phyloP scores from a whole-genome alignment of 2,888 invertebrate species.

The Trachelus iudaicus region DNA sequence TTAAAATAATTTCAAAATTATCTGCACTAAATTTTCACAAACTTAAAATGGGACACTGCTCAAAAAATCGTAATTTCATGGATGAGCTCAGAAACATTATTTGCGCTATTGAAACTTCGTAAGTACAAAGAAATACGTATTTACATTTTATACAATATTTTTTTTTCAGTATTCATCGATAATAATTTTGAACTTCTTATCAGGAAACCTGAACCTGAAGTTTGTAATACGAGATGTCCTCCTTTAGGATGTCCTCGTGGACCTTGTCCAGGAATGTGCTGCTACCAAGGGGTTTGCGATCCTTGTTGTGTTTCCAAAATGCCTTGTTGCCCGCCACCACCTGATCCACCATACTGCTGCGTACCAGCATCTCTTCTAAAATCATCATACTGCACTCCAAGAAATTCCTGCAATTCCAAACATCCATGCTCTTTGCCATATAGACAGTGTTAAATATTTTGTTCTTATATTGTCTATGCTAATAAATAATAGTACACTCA shows the following conservation, averaged over 20 bases:
- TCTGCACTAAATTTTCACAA: background rate
- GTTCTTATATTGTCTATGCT: too few relatives aligned
- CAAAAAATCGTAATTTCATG: constrained; percentile 39
- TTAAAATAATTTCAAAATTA: background rate
- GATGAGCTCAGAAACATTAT: constrained; percentile 44
- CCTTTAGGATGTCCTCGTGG: constrained; percentile 47
- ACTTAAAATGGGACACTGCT: constrained; percentile 31
- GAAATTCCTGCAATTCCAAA: too few relatives aligned
- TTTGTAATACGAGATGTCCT: constrained; percentile 48
- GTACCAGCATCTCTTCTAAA: constrained; percentile 27
- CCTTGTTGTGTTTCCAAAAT: constrained; percentile 45
- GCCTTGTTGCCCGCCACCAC: constrained; percentile 36
- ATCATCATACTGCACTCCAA: background rate
- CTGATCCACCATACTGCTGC: constrained; percentile 30
- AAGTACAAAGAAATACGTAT: constrained; percentile 18
- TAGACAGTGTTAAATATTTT: too few relatives aligned
- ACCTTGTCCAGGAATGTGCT: constrained; percentile 50
- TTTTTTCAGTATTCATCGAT: too few relatives aligned
- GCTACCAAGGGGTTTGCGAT: constrained; percentile 38
- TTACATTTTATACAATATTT: background rate
- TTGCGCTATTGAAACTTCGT: constrained; percentile 41
- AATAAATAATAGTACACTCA: too few relatives aligned
- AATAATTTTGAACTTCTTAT: background rate
- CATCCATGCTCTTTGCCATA: too few relatives aligned
- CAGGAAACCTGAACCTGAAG: constrained; percentile 50